Evolutionary conservation across 2,888 invertebrate species (phyloP), one percentile per base, ranked within the genome.

Genomic region (Monochamus alternatus): DNA sequence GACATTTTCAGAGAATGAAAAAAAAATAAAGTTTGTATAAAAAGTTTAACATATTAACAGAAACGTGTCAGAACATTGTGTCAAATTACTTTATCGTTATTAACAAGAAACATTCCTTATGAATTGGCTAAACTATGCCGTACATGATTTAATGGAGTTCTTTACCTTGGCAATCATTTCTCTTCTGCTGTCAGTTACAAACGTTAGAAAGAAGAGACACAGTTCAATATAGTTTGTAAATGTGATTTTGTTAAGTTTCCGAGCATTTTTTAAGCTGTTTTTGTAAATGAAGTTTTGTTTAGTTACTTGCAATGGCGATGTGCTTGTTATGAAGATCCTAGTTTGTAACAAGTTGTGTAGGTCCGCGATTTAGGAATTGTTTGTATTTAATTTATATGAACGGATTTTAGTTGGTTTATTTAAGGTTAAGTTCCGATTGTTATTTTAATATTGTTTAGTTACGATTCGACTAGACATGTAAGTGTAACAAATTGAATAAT

Each of bases 201-300:
- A 68, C 51, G 52, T 7, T 30, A 55, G 22, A 62, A 63, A 43
- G 67, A 66, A 62, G 60, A 74, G 43, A 67, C 65, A 14, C 58
- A 30, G 22, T 59, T 55, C 60, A 66, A 66, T 72, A 65, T 71
- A 67, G 75, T 79, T 79, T 78, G 73, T 76, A 78, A 78, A 78
- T 82, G 82, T 82, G 82, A 81, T 82, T 81, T 82, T 80, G 82
- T 82, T 82, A 81, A 82, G 82, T 81, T 81, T 82, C 79, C 79
- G 75, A 79, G 75, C 75, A 77, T 80, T 67, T 78, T 81, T 75
- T 80, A 76, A 75, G 74, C 76, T 77, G 76, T 80, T 80, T 77
- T 79, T 64, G 60, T 65, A 47, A 65, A 52, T 71, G 71, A 69
- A 66, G 63, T 74, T 73, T 72, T 72, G 55, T 75, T 75, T 73